Evolutionary conservation across 92 coral and sea anemone species (phyloP).

Genomic region (Porites rus): DNA sequence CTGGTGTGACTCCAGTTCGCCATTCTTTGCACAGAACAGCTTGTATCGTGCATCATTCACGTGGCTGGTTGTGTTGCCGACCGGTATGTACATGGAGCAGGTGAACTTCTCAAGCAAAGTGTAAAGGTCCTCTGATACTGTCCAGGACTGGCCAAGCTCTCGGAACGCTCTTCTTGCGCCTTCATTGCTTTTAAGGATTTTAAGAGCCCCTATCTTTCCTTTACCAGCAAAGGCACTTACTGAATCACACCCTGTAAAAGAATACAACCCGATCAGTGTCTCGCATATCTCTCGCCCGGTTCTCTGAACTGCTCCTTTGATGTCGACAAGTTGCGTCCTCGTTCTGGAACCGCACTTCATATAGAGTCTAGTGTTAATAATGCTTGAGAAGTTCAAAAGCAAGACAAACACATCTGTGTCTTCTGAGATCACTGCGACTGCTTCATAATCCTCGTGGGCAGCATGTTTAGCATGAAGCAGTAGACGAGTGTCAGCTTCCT

Average conservation of each 20-base stretch:
- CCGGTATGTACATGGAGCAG: conserved; percentile 32
- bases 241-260: conserved; percentile 1
- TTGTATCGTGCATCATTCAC: conserved; percentile 17
- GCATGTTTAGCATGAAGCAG: neutral
- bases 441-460: neutral
- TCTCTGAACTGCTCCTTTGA: neutral
- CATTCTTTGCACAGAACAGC: conserved; percentile 37
- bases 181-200: neutral
- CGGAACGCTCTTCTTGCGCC: conserved; percentile 13
- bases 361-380: neutral
- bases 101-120: conserved; percentile 18
- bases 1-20: conserved; percentile 33
- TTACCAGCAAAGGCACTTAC: conserved; percentile 13
- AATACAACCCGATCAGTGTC: conserved; percentile 15
- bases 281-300: conserved; percentile 17
- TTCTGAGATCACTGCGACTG: neutral
- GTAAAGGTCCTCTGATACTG: conserved; percentile 30
- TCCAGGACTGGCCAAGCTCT: conserved; percentile 58
- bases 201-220: conserved; percentile 14
- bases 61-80: conserved; percentile 6
- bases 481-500: conserved; percentile 9
- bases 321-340: conserved; percentile 5
- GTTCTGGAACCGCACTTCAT: neutral
- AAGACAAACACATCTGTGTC: conserved; percentile 17
- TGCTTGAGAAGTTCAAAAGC: neutral